These are phyloP conservation scores for Coenonympha glycerion DNA, from an alignment of 2,888 invertebrate genomes.

Conservation along the genomic window DNA sequence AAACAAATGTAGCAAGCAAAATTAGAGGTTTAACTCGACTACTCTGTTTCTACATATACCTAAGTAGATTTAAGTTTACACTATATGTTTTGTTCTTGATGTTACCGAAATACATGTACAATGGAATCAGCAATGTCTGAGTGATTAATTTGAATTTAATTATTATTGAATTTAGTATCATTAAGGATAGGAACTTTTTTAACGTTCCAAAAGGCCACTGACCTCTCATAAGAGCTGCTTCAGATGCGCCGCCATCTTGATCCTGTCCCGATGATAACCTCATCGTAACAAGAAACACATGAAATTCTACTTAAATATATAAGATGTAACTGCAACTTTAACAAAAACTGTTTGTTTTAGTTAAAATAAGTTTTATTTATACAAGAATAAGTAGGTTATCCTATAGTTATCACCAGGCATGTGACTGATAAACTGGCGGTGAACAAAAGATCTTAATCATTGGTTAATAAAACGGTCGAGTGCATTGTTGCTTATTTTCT, in stretches of 20 bases:
- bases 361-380: constrained; percentile 59
- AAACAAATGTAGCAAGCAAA: not conserved
- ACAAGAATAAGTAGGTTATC: constrained; percentile 66
- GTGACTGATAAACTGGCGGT: constrained; percentile 58
- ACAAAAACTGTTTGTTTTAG: constrained; percentile 41
- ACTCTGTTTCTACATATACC: too few relatives aligned
- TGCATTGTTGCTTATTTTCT: not conserved
- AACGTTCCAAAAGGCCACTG: too few relatives aligned
- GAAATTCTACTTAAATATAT: constrained; percentile 25
- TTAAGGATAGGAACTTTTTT: too few relatives aligned
- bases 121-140: too few relatives aligned
- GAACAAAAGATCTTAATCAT: constrained; percentile 39
- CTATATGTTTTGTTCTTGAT: too few relatives aligned
- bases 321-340: constrained; percentile 37
- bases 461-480: constrained; percentile 16
- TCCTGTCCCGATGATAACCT: constrained; percentile 61
- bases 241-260: constrained; percentile 61
- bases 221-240: constrained; percentile 36
- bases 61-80: too few relatives aligned
- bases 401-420: constrained; percentile 54
- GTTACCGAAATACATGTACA: too few relatives aligned
- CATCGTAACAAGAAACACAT: constrained; percentile 40
- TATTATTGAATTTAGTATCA: too few relatives aligned
- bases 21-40: not conserved
- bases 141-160: too few relatives aligned